Evolutionary conservation across 2,888 invertebrate species (phyloP), one percentile per base, ranked within the genome.

Genomic region (Ganaspis brasiliensis): DNA sequence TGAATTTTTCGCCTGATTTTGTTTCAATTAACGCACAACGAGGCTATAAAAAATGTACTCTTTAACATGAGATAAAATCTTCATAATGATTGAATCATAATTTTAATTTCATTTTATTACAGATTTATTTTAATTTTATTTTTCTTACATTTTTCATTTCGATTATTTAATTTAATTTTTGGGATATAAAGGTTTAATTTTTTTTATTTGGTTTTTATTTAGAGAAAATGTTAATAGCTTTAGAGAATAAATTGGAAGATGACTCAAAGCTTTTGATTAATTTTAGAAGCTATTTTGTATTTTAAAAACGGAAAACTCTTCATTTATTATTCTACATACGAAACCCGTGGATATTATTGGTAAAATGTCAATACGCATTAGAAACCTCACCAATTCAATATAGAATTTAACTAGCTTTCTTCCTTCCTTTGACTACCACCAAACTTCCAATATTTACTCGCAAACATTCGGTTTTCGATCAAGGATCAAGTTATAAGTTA

Each of bases 351-450:
- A 85, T 87, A 90, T 89, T 90, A 90, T 90, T 87, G 90, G 84
- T 81, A 83, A 91, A 90, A 89, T 84, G 90, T 90, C 90, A 88
- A 89, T 88, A 86, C 82, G 86, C 84, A 86, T 89, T 87, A 88
- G 85, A 80, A 59, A 75, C 79, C 78, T 75, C 82, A 82, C 77
- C 81, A 80, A 82, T 80, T 79, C 79, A 80, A 81, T 77, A 81
- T 77, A 57, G 70, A 56, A 55, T 45, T 16, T 52, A 59, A 78
- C 81, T 75, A 56, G 55, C 76, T 45, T 76, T 77, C 67, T 75
- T 72, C 73, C 59, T 10, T 55, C 21, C 40, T 40, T 45, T 40
- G 24, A 63, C 24, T 63, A 63, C 24, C 12, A 21, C 37, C 6
- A 40, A 21, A 14, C 12, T 6, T 63, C 24, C 37, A 24, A 63